Percentiles rank a stretch among this genome's conserved stretches.
Evolutionary conservation across 1,140 invertebrate species (phyloP).

Genomic region (Cherax quadricarinatus): DNA sequence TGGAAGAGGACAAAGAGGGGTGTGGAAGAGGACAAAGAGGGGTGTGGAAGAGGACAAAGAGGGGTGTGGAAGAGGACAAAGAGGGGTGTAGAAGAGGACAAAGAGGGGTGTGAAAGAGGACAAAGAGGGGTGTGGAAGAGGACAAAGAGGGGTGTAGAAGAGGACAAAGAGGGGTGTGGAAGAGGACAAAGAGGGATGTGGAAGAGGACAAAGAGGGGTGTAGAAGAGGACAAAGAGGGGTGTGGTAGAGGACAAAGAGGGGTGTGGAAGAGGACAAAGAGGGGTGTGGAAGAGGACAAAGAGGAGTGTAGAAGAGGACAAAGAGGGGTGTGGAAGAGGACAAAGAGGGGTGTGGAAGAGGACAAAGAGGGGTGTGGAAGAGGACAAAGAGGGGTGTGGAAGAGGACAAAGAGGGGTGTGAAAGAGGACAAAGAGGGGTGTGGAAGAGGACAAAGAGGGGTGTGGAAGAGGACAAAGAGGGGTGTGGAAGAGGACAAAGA

Average conservation of each 20-base stretch:
- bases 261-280: too few relatives aligned
- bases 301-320: too few relatives aligned
- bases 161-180: too few relatives aligned
- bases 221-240: not conserved
- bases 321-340: not conserved
- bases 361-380: not conserved
- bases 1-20: not conserved
- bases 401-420: too few relatives aligned
- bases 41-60: not conserved
- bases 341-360: not conserved
- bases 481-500: too few relatives aligned
- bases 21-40: not conserved
- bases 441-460: not conserved
- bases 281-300: not conserved
- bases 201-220: not conserved
- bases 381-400: not conserved
- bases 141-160: not conserved
- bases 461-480: too few relatives aligned
- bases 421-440: not conserved
- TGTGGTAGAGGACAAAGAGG: not conserved
- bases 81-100: not conserved
- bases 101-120: too few relatives aligned
- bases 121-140: not conserved
- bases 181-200: not conserved
- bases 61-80: not conserved